Conservation (phyloP, 2,888 invertebrate species). For the Eupeodes latifasciatus region DNA sequence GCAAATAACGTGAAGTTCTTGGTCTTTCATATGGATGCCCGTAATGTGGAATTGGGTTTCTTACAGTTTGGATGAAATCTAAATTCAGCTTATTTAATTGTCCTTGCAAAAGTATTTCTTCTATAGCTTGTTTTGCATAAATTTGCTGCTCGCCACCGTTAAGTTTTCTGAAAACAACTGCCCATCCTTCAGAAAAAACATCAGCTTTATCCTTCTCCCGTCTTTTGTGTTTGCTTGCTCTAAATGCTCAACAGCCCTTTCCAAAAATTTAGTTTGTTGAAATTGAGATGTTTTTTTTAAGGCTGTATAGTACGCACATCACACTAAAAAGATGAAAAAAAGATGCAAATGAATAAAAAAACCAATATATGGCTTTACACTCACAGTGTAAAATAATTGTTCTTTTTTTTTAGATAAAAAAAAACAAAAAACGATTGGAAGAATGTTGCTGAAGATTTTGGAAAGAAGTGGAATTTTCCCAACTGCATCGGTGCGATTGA, state of each 20-base stretch:
- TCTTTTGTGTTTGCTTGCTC: conserved; percentile 4
- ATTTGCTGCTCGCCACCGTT: conserved; percentile 12
- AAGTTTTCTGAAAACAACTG: conserved; percentile 20
- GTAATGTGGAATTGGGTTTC: not conserved
- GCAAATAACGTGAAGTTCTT: not conserved
- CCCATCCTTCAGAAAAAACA: conserved; percentile 27
- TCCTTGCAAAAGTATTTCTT: conserved; percentile 31
- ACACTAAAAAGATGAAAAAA: conserved; percentile 10
- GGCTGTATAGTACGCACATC: not conserved
- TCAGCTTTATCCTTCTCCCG: conserved; percentile 29
- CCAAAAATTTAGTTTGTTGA: conserved; percentile 17
- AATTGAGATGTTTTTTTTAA: not conserved
- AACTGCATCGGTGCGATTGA: no score
- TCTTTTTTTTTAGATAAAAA: conserved; percentile 22
- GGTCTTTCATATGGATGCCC: not conserved
- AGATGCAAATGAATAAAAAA: conserved; percentile 7
- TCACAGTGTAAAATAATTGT: not conserved
- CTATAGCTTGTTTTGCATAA: conserved; percentile 24
- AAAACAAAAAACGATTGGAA: conserved; percentile 14
- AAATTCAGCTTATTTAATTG: not conserved
- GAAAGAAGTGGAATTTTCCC: no score
- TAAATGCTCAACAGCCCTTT: conserved; percentile 15
- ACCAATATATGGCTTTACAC: not conserved
- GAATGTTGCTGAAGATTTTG: no score
- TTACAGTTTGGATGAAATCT: not conserved